These are phyloP conservation scores for Thysanoteuthis rhombus DNA, from an alignment of 2,888 invertebrate genomes.

Conservation along the genomic window DNA sequence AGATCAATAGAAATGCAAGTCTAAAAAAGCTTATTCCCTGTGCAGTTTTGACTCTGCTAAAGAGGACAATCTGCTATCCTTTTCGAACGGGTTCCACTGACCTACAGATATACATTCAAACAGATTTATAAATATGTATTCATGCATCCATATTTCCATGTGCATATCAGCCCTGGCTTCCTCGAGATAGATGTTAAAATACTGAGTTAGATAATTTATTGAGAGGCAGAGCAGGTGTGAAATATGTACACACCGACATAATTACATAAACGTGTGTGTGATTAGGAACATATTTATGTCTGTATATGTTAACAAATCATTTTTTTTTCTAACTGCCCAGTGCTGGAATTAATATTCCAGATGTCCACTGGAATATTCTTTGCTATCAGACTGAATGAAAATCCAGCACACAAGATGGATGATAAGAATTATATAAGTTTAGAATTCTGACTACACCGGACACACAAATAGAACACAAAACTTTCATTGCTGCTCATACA, in stretches of 20 bases:
- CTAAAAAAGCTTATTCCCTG: background rate
- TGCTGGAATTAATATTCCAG: background rate
- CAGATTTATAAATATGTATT: background rate
- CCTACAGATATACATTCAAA: background rate
- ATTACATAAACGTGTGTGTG: background rate
- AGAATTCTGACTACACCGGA: background rate
- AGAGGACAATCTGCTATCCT: background rate
- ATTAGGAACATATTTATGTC: background rate
- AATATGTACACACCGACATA: background rate
- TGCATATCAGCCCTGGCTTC: too few relatives aligned
- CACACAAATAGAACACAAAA: background rate
- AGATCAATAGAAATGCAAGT: background rate
- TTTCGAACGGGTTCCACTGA: background rate
- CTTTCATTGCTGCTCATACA: background rate
- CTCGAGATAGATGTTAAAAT: too few relatives aligned
- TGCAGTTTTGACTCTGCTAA: background rate
- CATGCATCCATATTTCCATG: background rate
- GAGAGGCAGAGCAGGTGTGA: background rate
- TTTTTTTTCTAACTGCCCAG: background rate
- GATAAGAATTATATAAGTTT: background rate
- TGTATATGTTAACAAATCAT: background rate
- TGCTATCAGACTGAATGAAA: background rate
- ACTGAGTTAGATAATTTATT: too few relatives aligned
- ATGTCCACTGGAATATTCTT: background rate
- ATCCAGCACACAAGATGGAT: background rate